Percentiles rank a stretch among this genome's conserved stretches.
phyloP scores from a whole-genome alignment of 2,888 invertebrate genomes.

The Oxyteleia sp. region DNA sequence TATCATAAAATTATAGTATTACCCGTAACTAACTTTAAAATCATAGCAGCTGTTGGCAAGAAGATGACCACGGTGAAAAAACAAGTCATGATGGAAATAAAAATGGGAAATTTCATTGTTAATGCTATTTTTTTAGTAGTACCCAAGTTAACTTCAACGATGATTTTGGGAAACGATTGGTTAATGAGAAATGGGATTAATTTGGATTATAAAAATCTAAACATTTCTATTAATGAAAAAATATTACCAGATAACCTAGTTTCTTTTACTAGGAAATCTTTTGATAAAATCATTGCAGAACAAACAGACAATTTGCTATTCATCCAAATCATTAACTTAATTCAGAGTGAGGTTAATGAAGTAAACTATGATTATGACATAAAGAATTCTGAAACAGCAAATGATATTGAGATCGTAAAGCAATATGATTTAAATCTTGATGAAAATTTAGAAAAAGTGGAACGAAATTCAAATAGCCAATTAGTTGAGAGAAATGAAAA shows the following conservation, averaged over 20 bases:
- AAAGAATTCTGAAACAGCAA: too few species aligned
- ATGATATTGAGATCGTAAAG: too few species aligned
- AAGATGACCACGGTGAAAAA: not conserved
- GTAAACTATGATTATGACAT: too few species aligned
- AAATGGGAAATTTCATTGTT: not conserved
- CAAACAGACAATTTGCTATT: not conserved
- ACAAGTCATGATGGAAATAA: not conserved
- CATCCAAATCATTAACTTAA: not conserved
- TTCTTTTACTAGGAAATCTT: not conserved
- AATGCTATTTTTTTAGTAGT: not conserved
- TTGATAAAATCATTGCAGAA: not conserved
- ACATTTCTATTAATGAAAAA: not conserved
- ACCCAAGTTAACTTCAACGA: not conserved
- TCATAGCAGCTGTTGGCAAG: not conserved
- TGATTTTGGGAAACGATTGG: constrained; percentile 1
- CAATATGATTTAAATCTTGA: too few species aligned
- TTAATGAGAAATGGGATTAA: not conserved
- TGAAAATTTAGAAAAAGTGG: too few species aligned
- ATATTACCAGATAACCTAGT: not conserved
- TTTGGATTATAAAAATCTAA: not conserved
- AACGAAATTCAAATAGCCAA: too few species aligned
- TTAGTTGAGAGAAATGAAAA: too few species aligned
- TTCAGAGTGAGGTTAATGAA: not conserved
- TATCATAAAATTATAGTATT: constrained; percentile 5
- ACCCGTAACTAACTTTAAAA: not conserved